Evolutionary conservation across 92 coral and sea anemone species (phyloP), one percentile per base, ranked within the genome.

Genomic region (Nematostella vectensis): DNA sequence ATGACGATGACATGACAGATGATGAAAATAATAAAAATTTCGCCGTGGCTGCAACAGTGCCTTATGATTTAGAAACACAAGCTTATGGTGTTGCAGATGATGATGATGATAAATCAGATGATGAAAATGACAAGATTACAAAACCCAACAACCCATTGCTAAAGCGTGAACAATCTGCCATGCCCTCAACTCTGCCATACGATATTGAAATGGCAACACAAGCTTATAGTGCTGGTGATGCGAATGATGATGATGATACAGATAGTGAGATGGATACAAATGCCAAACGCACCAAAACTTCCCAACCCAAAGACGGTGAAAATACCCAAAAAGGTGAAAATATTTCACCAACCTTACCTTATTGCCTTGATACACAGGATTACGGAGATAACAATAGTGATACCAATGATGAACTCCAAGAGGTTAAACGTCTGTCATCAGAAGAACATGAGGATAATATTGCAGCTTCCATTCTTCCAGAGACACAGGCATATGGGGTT

Each of bases 401-500:
- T 23, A 8, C 8, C 42, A 36, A 36, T 36, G 74, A 63, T 11
- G 29, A 30, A 4, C 42, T 15, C 48, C 66, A 50, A 13, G 62
- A 49, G 9, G 71, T 12, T 18, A 44, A 40, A 0, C 31, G 48
- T 24, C 16, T 54, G 26, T 22, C 40, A 26, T 25, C 33, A 27
- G 58, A 45, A 67, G 39, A 30, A 10, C 16, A 52, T 51, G 59
- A 21, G 47, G 58, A 0, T 42, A 8, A 43, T 30, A 27, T 16
- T 31, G 52, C 40, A 59, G 59, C 26, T 3, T 59, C 43, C 61
- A 71, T 48, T 48, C 37, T 61, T 36, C 66, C 62, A 22, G 76
- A 61, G 31, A 89, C 95, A 27, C 96, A 84, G 47, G 89, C 95
- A 2, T 89, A 89, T 77, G 96, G 94, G 36, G 83, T 39, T 39